Percentiles rank a stretch among this genome's conserved stretches.
phyloP scores from a whole-genome alignment of 2,888 invertebrate species.

The Hypsopygia costalis region DNA sequence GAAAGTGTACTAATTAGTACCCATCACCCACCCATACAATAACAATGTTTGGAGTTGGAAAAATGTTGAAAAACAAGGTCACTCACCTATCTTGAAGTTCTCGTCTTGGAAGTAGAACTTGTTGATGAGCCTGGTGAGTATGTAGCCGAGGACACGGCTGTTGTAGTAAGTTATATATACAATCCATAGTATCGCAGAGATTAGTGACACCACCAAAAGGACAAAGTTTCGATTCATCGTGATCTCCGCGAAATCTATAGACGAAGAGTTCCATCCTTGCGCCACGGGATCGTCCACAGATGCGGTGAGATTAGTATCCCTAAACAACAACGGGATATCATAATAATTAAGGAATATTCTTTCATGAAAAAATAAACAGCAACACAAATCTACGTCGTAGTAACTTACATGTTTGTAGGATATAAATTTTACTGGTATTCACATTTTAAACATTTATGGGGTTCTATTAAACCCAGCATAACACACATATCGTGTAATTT shows the following conservation, averaged over 20 bases:
- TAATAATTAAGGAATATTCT: background rate
- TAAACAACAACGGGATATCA: constrained; percentile 28
- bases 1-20: constrained; percentile 3
- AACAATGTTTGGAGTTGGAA: background rate
- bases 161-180: constrained; percentile 97
- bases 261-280: constrained; percentile 81
- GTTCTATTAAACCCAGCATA: constrained; percentile 27
- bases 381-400: constrained; percentile 40
- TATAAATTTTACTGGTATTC: constrained; percentile 35
- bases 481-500: constrained; percentile 7
- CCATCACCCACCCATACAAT: background rate
- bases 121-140: constrained; percentile 93
- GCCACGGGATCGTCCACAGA: constrained; percentile 54
- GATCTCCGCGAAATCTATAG: constrained; percentile 83
- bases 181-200: constrained; percentile 93
- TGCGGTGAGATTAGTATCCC: constrained; percentile 54
- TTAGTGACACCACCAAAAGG: constrained; percentile 89
- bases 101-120: constrained; percentile 92
- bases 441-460: constrained; percentile 47
- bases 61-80: constrained; percentile 13
- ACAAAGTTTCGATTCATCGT: constrained; percentile 87
- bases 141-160: constrained; percentile 93
- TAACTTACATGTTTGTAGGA: constrained; percentile 53
- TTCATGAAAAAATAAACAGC: constrained; percentile 30
- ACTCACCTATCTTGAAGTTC: constrained; percentile 92